These are phyloP conservation scores for Gymnobelideus leadbeateri DNA, from an alignment of 2,113 vertebrate genomes.

Conservation along the genomic window DNA sequence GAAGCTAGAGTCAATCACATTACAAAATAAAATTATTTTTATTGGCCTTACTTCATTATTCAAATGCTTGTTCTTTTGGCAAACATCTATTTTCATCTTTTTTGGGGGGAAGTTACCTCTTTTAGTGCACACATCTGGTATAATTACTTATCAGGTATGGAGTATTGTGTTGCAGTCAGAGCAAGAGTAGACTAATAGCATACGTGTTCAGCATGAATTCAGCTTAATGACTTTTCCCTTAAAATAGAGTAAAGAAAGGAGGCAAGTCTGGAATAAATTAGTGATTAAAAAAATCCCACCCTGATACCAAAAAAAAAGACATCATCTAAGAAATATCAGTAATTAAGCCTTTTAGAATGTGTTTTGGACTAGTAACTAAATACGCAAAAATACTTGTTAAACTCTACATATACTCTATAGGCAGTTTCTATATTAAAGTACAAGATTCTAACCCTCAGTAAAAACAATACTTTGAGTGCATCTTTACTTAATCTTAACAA, in stretches of 20 bases:
- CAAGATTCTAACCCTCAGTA: constrained; percentile 29
- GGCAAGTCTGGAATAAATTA: not conserved
- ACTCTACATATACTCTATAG: not conserved
- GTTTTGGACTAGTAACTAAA: not conserved
- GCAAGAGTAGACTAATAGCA: not conserved
- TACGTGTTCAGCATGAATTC: not conserved
- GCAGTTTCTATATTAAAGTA: constrained; percentile 24
- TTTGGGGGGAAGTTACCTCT: not conserved
- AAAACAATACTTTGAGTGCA: constrained; percentile 34
- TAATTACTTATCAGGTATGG: not conserved
- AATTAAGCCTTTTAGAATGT: constrained; percentile 9
- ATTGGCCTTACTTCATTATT: not conserved
- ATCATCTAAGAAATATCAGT: constrained; percentile 19
- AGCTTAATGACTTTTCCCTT: not conserved
- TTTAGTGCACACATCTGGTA: not conserved
- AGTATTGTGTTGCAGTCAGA: not conserved
- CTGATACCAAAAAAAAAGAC: not conserved
- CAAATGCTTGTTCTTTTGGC: not conserved
- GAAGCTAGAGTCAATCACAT: not conserved
- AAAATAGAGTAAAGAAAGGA: constrained; percentile 15
- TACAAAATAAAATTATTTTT: not conserved
- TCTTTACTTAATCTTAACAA: constrained; percentile 33
- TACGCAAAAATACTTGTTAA: constrained; percentile 34
- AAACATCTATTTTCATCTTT: not conserved
- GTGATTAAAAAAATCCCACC: not conserved